Base-by-base conservation (phyloP, 2,113 vertebrate species). In the Tragelaphus strepsiceros region DNA sequence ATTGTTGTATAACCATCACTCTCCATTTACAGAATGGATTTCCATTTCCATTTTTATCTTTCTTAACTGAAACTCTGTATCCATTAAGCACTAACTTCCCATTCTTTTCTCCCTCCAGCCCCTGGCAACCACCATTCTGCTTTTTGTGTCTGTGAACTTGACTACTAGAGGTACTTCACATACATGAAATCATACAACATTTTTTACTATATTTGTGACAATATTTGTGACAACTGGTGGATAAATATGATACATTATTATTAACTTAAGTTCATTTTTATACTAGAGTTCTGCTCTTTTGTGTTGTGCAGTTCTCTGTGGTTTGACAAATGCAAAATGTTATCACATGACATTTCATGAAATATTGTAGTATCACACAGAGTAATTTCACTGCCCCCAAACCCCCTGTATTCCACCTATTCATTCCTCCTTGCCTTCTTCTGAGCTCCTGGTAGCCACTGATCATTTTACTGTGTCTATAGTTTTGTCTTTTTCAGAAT, bases 211-310 rank as follows among this genome's bases (percentile, higher is more conserved):
- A 26, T 77, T 77, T 77, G 71, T 71, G n/a, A 35, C 67, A 71
- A 71, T 71, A 71, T 71, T 93, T 93, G 53, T 87, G 97, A 53
- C 24, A 90, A 53, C 90, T 95, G 91, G 53, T 87, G 51, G 90
- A 58, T 28, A 62, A 35, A 19, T 88, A 59, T 67, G 74, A 51
- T 81, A 81, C 15, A 16, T 95, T 95, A 26, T 88, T 87, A 53
- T 56, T 91, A 91, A 86, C 9, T 58, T 13, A 88, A 88, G 22
- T 19, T 58, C 32, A 32, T 91, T 84, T 91, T 89, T 96, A 7
- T 54, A 15, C 74, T 91, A 93, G 87, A 56, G 16, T 84, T 91
- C 43, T 30, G 14, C 32, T 64, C 51, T 78, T 67, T 64, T 64
- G 43, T 53, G 28, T 91, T n/a, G 22, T 78, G 28, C 12, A 71